Conservation (phyloP, 1,140 invertebrate genomes). For the Globodera rostochiensis region DNA sequence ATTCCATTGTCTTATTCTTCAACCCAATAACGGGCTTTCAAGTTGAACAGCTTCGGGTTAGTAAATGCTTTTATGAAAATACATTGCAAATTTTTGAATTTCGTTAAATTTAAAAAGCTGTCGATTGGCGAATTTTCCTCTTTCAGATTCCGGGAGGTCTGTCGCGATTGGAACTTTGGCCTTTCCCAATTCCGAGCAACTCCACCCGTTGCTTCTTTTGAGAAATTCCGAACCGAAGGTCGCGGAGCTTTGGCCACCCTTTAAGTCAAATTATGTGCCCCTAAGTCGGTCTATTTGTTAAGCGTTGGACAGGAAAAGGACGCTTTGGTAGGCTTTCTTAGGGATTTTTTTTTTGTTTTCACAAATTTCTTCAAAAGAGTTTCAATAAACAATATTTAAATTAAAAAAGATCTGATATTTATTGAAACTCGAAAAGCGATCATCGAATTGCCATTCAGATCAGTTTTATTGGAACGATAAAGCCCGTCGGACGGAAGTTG, state of each 20-base stretch:
- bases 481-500: constrained; percentile 84
- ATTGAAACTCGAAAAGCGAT: no score
- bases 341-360: no score
- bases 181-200: constrained; percentile 43
- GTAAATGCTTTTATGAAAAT: not conserved
- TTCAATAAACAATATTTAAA: not conserved
- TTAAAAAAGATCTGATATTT: not conserved
- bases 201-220: constrained; percentile 50
- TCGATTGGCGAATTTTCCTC: not conserved
- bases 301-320: constrained; percentile 34
- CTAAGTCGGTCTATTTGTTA: constrained; percentile 43
- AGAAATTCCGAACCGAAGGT: constrained; percentile 30
- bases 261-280: constrained; percentile 13
- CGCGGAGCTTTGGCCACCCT: constrained; percentile 34
- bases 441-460: constrained; percentile 70
- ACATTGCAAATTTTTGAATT: not conserved
- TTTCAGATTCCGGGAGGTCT: constrained; percentile 30
- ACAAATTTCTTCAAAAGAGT: no score
- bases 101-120: not conserved
- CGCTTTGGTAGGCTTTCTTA: constrained; percentile 26
- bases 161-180: constrained; percentile 48
- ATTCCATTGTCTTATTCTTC: constrained; percentile 53
- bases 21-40: constrained; percentile 59
- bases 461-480: constrained; percentile 91
- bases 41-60: constrained; percentile 37